A percentile compares a stretch with the other conserved stretches of the same genome.
These are phyloP conservation scores for Apeira syringaria DNA, from an alignment of 2,888 invertebrate species.

Conservation along the genomic window DNA sequence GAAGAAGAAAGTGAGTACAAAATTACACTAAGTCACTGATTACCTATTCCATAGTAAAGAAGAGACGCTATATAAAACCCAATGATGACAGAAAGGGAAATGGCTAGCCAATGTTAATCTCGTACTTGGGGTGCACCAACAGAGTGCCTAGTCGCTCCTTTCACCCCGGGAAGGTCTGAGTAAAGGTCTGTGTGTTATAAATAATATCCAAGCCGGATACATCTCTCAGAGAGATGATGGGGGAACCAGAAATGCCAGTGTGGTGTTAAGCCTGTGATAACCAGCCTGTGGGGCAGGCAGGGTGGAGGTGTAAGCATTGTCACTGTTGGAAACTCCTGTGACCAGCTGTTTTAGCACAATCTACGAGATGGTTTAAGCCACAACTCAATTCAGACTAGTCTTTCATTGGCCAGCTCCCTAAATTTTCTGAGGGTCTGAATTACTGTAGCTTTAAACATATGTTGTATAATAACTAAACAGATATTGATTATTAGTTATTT, in stretches of 20 bases:
- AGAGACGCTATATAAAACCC: too few species aligned
- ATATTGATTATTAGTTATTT: too few species aligned
- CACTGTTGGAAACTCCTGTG: constrained; percentile 88
- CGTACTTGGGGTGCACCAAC: constrained; percentile 88
- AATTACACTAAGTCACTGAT: neutral
- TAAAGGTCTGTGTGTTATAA: constrained; percentile 77
- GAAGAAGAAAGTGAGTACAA: constrained; percentile 90
- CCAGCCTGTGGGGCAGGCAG: constrained; percentile 55
- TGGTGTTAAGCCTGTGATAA: constrained; percentile 78
- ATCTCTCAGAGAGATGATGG: constrained; percentile 85
- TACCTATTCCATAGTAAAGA: too few species aligned
- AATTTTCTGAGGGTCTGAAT: constrained; percentile 66
- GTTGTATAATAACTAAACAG: too few species aligned
- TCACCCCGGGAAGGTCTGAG: constrained; percentile 93
- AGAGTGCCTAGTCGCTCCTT: constrained; percentile 83
- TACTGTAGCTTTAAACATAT: neutral
- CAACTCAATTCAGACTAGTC: constrained; percentile 95
- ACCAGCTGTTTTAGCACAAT: constrained; percentile 90
- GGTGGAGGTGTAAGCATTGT: constrained; percentile 69
- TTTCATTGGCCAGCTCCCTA: constrained; percentile 85
- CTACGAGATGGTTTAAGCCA: constrained; percentile 86
- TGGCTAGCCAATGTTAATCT: constrained; percentile 88
- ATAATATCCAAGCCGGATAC: constrained; percentile 88
- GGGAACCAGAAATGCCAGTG: constrained; percentile 89
- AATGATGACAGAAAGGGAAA: constrained; percentile 75